Base-by-base conservation (phyloP, 2,797 vertebrate genomes). In the Lagorchestes hirsutus region DNA sequence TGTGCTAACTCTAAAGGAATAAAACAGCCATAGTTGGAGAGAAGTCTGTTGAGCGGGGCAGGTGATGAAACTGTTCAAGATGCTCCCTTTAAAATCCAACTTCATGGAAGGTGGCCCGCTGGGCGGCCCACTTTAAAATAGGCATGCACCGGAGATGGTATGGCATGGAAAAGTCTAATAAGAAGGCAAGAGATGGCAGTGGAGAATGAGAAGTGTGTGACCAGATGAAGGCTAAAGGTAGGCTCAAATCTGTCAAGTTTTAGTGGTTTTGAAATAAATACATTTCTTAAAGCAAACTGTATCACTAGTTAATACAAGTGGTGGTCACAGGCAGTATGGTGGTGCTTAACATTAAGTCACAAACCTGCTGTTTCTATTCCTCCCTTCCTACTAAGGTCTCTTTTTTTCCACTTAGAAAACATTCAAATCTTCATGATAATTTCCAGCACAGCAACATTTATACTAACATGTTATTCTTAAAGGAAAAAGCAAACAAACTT, bases 381-480 rank as follows among this genome's bases (percentile, higher is more conserved):
- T 74, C 67, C n/a, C n/a, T 46, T 40, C 59, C 62, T 82, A n/a
- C 8, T 31, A n/a, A 74, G 34, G 67, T 46, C 18, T 9, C 67
- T 82, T 74, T 40, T 22, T 24, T 8, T 2, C 62, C 34, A n/a
- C 62, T 29, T 14, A n/a, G 34, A 67, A 67, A 67, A n/a, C 2
- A 74, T 0, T 40, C 34, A 74, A 18, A 74, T 40, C 5, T 34
- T 34, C 31, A 14, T 13, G 31, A 67, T 16, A 67, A 67, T n/a
- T 34, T 67, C 59, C 11, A 59, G 29, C 29, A 59, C 12, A 59
- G 58, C 29, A 59, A 92, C 56, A 50, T 22, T 9, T 58, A 92
- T 91, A 94, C 95, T 96, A 31, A 98, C 14, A 92, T 28, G 28
- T 58, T 52, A 58, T 92, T 67, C 31, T 67, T 34, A 67, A 67